phyloP scores from a whole-genome alignment of 2,797 vertebrate species.

The Tarsius wallacei region DNA sequence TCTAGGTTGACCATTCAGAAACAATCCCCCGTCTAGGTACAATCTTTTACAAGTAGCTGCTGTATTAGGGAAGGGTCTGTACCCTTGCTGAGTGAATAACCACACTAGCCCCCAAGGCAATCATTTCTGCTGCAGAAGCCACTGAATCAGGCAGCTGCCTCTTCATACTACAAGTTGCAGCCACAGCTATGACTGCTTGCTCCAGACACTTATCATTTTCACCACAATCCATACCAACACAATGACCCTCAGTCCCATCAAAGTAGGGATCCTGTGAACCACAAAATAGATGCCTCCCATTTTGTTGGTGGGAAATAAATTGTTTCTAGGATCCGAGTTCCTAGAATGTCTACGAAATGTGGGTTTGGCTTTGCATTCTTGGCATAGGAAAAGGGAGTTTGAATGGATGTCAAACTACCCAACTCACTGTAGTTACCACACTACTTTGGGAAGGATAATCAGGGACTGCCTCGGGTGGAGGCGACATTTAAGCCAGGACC shows the following conservation, averaged over 20 bases:
- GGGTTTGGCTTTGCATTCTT: slow-evolving; percentile 44
- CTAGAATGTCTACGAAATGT: background rate
- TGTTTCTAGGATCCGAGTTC: slow-evolving; percentile 7
- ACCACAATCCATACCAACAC: background rate
- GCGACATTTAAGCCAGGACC: slow-evolving; percentile 20
- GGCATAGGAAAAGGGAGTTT: background rate
- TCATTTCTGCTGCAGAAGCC: background rate
- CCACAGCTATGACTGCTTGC: background rate
- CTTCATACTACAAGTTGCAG: background rate
- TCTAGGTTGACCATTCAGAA: slow-evolving; percentile 16
- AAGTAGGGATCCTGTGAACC: background rate
- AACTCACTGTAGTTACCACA: background rate
- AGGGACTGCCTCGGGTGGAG: background rate
- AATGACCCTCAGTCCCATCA: background rate
- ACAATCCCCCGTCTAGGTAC: background rate
- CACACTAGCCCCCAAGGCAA: background rate
- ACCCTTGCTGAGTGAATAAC: background rate
- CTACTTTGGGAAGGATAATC: background rate
- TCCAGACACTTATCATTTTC: background rate
- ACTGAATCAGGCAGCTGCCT: background rate
- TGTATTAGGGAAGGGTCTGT: background rate
- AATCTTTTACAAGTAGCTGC: background rate
- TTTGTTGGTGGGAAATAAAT: slow-evolving; percentile 32
- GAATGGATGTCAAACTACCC: background rate
- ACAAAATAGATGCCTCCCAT: background rate